phyloP scores from a whole-genome alignment of 2,113 vertebrate genomes.

The Kryptolebias marmoratus region DNA sequence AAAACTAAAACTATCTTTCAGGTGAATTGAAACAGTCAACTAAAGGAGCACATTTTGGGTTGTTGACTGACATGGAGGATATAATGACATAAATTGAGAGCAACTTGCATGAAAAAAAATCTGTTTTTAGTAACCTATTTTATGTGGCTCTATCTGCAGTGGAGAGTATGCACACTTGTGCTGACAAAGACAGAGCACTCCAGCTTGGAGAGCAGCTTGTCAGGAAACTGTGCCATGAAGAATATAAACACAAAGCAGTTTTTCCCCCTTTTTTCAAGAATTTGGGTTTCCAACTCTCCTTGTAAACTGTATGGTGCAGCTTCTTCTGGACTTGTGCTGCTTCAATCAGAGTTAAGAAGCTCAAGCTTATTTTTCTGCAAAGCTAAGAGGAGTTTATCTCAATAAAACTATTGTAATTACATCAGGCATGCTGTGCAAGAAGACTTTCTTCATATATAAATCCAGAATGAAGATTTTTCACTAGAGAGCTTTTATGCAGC shows the following conservation, averaged over 20 bases:
- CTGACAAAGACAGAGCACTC: conserved; percentile 65
- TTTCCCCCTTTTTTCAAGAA: not conserved
- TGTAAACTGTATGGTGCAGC: not conserved
- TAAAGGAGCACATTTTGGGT: conserved; percentile 40
- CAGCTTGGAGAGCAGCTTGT: conserved; percentile 49
- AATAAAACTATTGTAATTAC: conserved; percentile 53
- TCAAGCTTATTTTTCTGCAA: conserved; percentile 15
- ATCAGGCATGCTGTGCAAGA: conserved; percentile 32
- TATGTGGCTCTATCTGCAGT: conserved; percentile 41
- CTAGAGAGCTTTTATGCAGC: conserved; percentile 27
- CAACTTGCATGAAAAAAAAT: conserved; percentile 34
- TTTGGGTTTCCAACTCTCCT: conserved; percentile 5
- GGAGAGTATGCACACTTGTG: conserved; percentile 41
- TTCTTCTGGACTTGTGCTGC: conserved; percentile 12
- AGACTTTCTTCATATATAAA: conserved; percentile 24
- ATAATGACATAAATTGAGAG: conserved; percentile 12
- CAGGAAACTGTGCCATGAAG: conserved; percentile 44
- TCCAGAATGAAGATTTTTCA: conserved; percentile 13
- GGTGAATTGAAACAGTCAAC: conserved; percentile 20
- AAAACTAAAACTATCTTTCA: not conserved
- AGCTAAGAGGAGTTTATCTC: conserved; percentile 36
- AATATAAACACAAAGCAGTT: conserved; percentile 42
- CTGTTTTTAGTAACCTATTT: conserved; percentile 64
- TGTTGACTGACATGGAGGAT: conserved; percentile 58
- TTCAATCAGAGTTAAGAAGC: conserved; percentile 24